Conservation (phyloP, 2,888 invertebrate species). For the Theretra japonica region DNA sequence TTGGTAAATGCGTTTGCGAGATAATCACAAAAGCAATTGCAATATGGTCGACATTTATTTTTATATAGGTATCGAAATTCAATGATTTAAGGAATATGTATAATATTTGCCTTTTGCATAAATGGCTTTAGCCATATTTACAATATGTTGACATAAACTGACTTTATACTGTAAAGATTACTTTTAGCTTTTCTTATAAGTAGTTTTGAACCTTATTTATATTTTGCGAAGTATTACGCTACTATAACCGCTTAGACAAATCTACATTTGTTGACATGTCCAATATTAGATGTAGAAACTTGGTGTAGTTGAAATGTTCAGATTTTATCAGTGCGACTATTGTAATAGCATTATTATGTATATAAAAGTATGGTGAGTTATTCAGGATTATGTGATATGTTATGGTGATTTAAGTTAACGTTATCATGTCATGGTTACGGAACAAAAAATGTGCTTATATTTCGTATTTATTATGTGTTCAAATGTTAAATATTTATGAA, state of each 20-base stretch:
- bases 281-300: not conserved
- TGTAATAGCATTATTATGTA: constrained; percentile 12
- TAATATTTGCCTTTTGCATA: not conserved
- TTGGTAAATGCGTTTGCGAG: not conserved
- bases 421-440: constrained; percentile 29
- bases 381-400: constrained; percentile 27
- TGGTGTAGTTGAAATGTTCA: constrained; percentile 9
- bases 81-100: not conserved
- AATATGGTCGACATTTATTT: not conserved
- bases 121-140: not conserved
- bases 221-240: not conserved
- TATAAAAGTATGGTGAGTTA: constrained; percentile 18
- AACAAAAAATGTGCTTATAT: constrained; percentile 27
- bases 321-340: constrained; percentile 22
- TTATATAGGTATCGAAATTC: too few relatives aligned
- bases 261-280: constrained; percentile 20
- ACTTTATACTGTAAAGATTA: not conserved
- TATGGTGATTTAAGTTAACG: constrained; percentile 26
- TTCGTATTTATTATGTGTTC: constrained; percentile 29
- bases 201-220: not conserved
- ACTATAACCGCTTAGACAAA: constrained; percentile 15
- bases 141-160: not conserved
- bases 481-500: constrained; percentile 30
- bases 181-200: not conserved
- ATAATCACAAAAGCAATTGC: not conserved